These are phyloP conservation scores for Porphyrio hochstetteri DNA, from an alignment of 2,113 vertebrate species.

Conservation along the genomic window DNA sequence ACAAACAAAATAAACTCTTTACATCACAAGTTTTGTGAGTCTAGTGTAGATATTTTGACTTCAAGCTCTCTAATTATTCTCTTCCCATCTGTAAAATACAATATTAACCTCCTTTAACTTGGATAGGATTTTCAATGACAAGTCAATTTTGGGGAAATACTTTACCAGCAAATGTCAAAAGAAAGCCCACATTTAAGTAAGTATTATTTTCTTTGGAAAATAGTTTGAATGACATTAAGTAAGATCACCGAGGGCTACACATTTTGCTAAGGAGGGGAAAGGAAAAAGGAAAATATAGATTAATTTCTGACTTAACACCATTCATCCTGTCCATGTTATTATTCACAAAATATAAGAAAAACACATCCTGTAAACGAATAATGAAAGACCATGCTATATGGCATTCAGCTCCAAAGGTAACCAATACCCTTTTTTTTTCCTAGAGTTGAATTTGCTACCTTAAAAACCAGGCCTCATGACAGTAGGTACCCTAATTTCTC, in stretches of 20 bases:
- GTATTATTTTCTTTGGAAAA: background rate
- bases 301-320: background rate
- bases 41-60: background rate
- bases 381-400: background rate
- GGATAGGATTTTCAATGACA: background rate
- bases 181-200: background rate
- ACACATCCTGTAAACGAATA: background rate
- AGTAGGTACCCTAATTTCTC: fast-evolving
- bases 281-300: background rate
- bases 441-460: background rate
- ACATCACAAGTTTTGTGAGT: background rate
- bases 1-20: fast-evolving
- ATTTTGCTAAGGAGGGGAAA: background rate
- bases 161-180: background rate
- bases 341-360: background rate
- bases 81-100: background rate
- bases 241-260: background rate
- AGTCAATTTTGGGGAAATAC: background rate
- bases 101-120: background rate
- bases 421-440: background rate
- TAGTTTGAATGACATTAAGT: background rate
- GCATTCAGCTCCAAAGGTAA: background rate
- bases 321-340: background rate
- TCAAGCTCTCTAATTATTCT: background rate
- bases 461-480: background rate